A percentile compares a stretch with the other conserved stretches of the same genome.
phyloP scores from a whole-genome alignment of 2,888 invertebrate genomes.

The Cryptocheilus praepositus region DNA sequence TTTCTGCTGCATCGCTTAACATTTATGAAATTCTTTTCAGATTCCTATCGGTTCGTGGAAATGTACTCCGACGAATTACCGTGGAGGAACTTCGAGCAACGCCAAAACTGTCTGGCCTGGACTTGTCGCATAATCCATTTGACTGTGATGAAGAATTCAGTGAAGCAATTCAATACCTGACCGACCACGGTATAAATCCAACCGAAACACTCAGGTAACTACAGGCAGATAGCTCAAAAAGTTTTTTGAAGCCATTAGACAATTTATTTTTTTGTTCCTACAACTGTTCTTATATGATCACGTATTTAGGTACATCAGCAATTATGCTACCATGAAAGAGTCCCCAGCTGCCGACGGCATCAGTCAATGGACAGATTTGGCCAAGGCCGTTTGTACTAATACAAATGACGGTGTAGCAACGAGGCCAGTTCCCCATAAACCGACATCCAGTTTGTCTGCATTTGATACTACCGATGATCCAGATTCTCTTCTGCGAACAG shows the following conservation, averaged over 20 bases:
- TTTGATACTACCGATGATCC: constrained; percentile 38
- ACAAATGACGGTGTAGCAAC: constrained; percentile 61
- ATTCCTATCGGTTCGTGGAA: constrained; percentile 67
- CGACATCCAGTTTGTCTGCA: constrained; percentile 17
- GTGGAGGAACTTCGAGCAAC: constrained; percentile 79
- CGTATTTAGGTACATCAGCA: constrained; percentile 48
- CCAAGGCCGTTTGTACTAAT: constrained; percentile 65
- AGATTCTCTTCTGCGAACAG: constrained; percentile 37
- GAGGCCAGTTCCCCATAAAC: constrained; percentile 41
- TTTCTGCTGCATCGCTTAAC: too few relatives aligned
- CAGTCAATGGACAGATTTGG: constrained; percentile 70
- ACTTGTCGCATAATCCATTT: constrained; percentile 81
- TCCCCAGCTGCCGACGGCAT: constrained; percentile 55
- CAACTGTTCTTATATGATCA: neutral
- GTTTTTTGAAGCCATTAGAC: too few relatives aligned
- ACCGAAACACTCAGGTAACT: constrained; percentile 66
- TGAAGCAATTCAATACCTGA: constrained; percentile 81
- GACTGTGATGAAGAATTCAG: constrained; percentile 83
- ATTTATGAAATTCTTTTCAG: constrained; percentile 41
- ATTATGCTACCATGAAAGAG: constrained; percentile 57
- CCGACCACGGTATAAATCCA: constrained; percentile 78
- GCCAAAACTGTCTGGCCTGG: constrained; percentile 78
- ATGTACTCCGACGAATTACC: constrained; percentile 74
- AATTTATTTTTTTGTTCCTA: too few relatives aligned
- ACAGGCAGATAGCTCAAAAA: too few relatives aligned